Evolutionary conservation across 2,888 invertebrate genomes (phyloP), one percentile per base, ranked within the genome.

Genomic region (Rhynchonema sp.): DNA sequence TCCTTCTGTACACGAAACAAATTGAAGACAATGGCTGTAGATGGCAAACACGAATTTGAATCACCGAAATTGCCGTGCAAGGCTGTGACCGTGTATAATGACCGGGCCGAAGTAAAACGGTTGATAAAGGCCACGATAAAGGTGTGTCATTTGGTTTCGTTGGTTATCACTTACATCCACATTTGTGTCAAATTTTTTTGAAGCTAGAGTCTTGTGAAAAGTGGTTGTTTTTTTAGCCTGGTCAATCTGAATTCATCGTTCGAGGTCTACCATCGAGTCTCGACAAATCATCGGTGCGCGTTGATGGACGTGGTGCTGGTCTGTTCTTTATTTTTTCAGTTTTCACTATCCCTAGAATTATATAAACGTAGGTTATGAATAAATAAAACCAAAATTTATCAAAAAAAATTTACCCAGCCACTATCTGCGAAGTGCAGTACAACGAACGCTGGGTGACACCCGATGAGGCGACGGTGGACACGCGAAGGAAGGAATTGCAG

Each of bases 71-170:
- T 56, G 30, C 30, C 25, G 1, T 56, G 56, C 38, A 30, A 57
- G 23, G 2, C 20, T 13, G 62, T 66, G 30, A 65, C 65, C 38
- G 67, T 68, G 13, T 69, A 65, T 64, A 63, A 61, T n/a, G 69
- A 69, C 61, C 60, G 69, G 13, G 69, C 69, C 1, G 69, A 69
- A 56, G 55, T 69, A 2, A 62, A 64, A 56, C 63, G 69, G 9
- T 30, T 57, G 13, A 59, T 68, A 54, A 58, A 58, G 22, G 59
- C 63, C 1, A 26, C 60, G 0, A 55, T 69, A 55, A 61, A 64
- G 54, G 30, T 61, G 38, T 38, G 9, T 9, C 20, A 13, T 9
- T 38, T 38, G 38, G 9, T 38, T 9, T 38, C 20, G 38, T 38
- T 38, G 38, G 9, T 38, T 38, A 38, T 20, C 20, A 20, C 20